phyloP scores from a whole-genome alignment of 2,888 invertebrate genomes.

The Rugalucina vietnamica region DNA sequence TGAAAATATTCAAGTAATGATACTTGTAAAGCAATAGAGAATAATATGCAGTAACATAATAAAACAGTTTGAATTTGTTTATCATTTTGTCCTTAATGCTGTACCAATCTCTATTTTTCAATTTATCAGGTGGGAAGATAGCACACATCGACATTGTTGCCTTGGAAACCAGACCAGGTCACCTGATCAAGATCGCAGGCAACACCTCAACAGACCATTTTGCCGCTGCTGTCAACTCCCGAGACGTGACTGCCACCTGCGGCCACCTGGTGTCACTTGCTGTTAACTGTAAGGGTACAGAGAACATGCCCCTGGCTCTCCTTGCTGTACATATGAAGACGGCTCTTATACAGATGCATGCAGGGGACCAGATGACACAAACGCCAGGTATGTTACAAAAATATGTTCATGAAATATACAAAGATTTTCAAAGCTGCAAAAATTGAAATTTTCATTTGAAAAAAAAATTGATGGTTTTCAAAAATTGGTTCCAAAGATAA shows the following conservation, averaged over 20 bases:
- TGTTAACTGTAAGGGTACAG: slow-evolving; percentile 76
- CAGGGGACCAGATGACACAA: slow-evolving; percentile 44
- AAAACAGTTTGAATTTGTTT: too few relatives aligned
- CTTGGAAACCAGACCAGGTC: slow-evolving; percentile 78
- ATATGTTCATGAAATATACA: too few relatives aligned
- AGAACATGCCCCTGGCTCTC: slow-evolving; percentile 77
- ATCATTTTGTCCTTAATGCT: too few relatives aligned
- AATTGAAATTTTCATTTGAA: too few relatives aligned
- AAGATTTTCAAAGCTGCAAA: too few relatives aligned
- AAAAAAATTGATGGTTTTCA: too few relatives aligned
- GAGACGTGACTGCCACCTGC: slow-evolving; percentile 67
- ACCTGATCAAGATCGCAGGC: slow-evolving; percentile 75
- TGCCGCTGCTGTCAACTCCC: slow-evolving; percentile 60
- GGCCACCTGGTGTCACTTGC: slow-evolving; percentile 82
- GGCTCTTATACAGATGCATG: slow-evolving; percentile 74
- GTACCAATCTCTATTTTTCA: too few relatives aligned
- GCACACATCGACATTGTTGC: slow-evolving; percentile 78
- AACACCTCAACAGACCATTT: slow-evolving; percentile 75
- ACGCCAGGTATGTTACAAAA: slow-evolving; percentile 67
- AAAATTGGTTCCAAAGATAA: too few relatives aligned
- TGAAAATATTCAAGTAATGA: too few relatives aligned
- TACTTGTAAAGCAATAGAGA: too few relatives aligned
- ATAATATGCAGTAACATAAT: too few relatives aligned
- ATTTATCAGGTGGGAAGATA: slow-evolving; percentile 71
- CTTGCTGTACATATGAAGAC: slow-evolving; percentile 79